Percentiles rank a stretch among this genome's conserved stretches.
phyloP scores from a whole-genome alignment of 2,113 vertebrate species.

The Tetraodon nigroviridis region DNA sequence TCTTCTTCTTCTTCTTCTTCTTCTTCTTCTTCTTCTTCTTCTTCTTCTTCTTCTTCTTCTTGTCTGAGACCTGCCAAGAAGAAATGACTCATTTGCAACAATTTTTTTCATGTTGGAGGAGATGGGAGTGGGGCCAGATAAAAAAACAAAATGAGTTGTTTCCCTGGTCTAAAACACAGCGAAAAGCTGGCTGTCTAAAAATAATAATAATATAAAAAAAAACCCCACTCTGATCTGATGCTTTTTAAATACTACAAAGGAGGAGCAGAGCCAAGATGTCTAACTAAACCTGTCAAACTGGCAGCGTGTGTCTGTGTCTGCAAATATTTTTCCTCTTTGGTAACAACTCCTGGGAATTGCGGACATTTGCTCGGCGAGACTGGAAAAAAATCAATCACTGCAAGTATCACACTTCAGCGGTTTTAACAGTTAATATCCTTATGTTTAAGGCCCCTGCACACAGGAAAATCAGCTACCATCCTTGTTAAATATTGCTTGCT shows the following conservation, averaged over 20 bases:
- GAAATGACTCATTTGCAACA: conserved; percentile 56
- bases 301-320: conserved; percentile 50
- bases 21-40: conserved; percentile 14
- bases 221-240: conserved; percentile 30
- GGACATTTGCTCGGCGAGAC: conserved; percentile 46
- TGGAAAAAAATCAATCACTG: conserved; percentile 59
- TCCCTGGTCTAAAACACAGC: conserved; percentile 24
- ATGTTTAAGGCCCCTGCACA: conserved; percentile 22
- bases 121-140: conserved; percentile 35
- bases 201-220: conserved; percentile 11
- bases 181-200: conserved; percentile 22
- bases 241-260: conserved; percentile 62
- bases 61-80: conserved; percentile 53
- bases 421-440: conserved; percentile 64
- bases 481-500: conserved; percentile 41
- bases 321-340: conserved; percentile 56
- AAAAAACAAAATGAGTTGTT: conserved; percentile 43
- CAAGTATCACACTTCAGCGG: conserved; percentile 61
- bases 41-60: conserved; percentile 12
- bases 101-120: conserved; percentile 53
- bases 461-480: conserved; percentile 41
- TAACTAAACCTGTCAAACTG: conserved; percentile 69
- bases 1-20: background rate
- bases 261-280: conserved; percentile 51
- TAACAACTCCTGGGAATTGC: conserved; percentile 64